These are phyloP conservation scores for Marronus borbonicus DNA, from an alignment of 2,888 invertebrate species.

Conservation along the genomic window DNA sequence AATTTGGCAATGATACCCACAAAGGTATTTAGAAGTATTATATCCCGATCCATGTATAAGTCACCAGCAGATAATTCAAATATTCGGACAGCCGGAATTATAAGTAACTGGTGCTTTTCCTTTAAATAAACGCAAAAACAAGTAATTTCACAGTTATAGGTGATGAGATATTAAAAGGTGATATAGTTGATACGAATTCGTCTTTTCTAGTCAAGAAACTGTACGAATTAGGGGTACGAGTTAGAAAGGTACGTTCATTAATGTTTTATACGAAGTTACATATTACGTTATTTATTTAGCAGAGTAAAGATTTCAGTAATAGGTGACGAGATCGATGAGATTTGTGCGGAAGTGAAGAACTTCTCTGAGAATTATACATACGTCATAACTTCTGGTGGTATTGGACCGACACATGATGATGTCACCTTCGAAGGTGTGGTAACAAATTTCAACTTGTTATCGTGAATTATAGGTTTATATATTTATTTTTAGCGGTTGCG, in stretches of 20 bases:
- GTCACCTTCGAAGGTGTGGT: constrained; percentile 78
- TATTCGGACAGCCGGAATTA: constrained; percentile 46
- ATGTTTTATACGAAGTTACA: constrained; percentile 21
- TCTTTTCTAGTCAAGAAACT: constrained; percentile 76
- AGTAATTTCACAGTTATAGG: constrained; percentile 76
- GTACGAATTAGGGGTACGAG: constrained; percentile 76
- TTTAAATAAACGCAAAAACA: no score
- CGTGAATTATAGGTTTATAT: background rate
- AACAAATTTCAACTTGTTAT: background rate
- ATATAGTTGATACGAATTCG: constrained; percentile 80
- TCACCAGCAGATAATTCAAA: constrained; percentile 24
- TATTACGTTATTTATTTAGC: constrained; percentile 41
- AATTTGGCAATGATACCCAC: constrained; percentile 9
- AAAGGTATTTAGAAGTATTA: constrained; percentile 15
- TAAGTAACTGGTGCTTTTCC: constrained; percentile 42
- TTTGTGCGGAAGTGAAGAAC: constrained; percentile 76
- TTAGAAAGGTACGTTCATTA: constrained; percentile 71
- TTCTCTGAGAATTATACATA: constrained; percentile 76
- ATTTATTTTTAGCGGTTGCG: constrained; percentile 69
- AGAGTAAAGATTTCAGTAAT: constrained; percentile 75
- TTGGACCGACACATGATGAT: constrained; percentile 87
- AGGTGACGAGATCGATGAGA: constrained; percentile 77
- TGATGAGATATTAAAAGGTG: constrained; percentile 84
- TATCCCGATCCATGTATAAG: constrained; percentile 31
- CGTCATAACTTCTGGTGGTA: constrained; percentile 84